Percentiles rank a stretch among this genome's conserved stretches.
phyloP scores from a whole-genome alignment of 2,797 vertebrate genomes.

The Loris lydekkerianus region DNA sequence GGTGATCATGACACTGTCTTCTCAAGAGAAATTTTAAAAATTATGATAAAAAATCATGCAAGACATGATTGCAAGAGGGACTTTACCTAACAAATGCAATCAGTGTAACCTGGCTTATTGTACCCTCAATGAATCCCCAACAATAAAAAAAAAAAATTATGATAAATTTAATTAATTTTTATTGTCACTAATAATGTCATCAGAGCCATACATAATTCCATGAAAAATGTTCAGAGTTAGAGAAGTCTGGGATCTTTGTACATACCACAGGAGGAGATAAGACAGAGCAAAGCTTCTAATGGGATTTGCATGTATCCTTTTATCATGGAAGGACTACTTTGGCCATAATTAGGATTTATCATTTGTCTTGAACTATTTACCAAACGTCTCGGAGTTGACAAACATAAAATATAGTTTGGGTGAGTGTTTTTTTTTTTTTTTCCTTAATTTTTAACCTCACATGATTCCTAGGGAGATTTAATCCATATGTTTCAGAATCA shows the following conservation, averaged over 20 bases:
- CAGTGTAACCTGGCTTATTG: too few relatives aligned
- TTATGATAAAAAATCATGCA: neutral
- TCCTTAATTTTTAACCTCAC: constrained; percentile 71
- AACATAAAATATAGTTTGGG: constrained; percentile 61
- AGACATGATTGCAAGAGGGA: too few relatives aligned
- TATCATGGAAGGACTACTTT: constrained; percentile 50
- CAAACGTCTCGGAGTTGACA: constrained; percentile 64
- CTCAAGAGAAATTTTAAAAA: constrained; percentile 2
- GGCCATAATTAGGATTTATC: constrained; percentile 21
- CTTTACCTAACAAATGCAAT: too few relatives aligned
- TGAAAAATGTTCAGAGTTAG: neutral
- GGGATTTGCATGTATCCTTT: neutral
- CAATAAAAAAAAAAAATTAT: neutral
- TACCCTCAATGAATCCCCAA: too few relatives aligned
- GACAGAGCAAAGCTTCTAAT: neutral
- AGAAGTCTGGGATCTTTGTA: neutral
- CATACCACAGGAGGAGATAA: neutral
- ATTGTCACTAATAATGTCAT: neutral
- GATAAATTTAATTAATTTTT: neutral
- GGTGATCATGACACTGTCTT: neutral
- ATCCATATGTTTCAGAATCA: constrained; percentile 76
- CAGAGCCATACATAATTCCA: neutral
- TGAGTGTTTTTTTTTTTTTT: constrained; percentile 40
- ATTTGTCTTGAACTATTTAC: constrained; percentile 72
- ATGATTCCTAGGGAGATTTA: constrained; percentile 77